phyloP scores from a whole-genome alignment of 2,888 invertebrate species.

The Halictus quadricinctus region DNA sequence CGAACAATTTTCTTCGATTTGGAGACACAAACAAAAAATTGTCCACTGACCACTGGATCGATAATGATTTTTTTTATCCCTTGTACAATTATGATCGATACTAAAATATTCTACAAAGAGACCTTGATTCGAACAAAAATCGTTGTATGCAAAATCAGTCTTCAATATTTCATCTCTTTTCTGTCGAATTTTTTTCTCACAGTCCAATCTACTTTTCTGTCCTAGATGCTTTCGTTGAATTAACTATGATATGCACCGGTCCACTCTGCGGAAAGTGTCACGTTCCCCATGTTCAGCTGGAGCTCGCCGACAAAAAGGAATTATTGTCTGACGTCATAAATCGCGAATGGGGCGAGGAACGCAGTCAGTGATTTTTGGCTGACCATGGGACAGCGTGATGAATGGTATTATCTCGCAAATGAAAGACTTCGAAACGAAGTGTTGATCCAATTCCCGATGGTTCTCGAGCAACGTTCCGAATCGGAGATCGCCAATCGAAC shows the following conservation, averaged over 20 bases:
- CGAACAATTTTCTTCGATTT: not conserved
- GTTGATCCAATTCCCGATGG: not conserved
- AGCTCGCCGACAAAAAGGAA: not conserved
- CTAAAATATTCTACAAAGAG: not conserved
- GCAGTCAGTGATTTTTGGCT: not conserved
- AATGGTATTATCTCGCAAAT: constrained; percentile 11
- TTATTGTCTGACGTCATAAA: not conserved
- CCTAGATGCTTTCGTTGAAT: not conserved
- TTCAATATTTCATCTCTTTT: not conserved
- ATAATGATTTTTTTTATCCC: not conserved
- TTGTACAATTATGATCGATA: not conserved
- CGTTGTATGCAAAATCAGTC: not conserved
- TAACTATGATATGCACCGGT: not conserved
- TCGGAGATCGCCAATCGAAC: not conserved
- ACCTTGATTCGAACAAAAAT: not conserved
- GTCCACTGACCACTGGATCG: not conserved
- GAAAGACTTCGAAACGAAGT: constrained; percentile 2
- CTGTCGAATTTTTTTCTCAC: not conserved
- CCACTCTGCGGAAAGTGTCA: not conserved
- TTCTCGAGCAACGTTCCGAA: not conserved
- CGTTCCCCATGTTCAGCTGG: not conserved
- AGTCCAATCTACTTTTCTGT: not conserved
- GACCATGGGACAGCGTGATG: not conserved
- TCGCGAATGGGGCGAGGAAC: not conserved
- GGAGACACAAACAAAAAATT: not conserved